phyloP scores from a whole-genome alignment of 2,888 invertebrate genomes.

The Melinaea menophilus region DNA sequence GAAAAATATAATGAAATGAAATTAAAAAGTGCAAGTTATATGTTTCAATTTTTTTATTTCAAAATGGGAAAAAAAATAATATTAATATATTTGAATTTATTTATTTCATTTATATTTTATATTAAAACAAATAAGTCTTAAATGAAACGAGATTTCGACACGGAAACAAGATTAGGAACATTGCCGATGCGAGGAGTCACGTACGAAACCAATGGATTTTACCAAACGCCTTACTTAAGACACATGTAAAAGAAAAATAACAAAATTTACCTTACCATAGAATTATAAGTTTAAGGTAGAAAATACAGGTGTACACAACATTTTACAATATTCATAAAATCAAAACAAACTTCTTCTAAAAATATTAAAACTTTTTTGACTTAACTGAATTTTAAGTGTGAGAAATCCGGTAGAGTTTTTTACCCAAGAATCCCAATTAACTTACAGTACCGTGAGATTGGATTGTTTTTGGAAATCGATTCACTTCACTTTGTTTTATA shows the following conservation, averaged over 20 bases:
- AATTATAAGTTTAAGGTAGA: conserved; percentile 9
- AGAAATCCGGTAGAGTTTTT: conserved; percentile 10
- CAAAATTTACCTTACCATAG: neutral
- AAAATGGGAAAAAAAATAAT: too few species aligned
- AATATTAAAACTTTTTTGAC: too few species aligned
- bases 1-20: too few species aligned
- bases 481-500: conserved; percentile 5
- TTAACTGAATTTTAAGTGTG: too few species aligned
- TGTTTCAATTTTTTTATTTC: too few species aligned
- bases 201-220: conserved; percentile 56
- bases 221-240: conserved; percentile 43
- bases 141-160: conserved; percentile 17
- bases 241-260: neutral
- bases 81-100: neutral
- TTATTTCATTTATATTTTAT: neutral
- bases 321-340: too few species aligned
- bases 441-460: conserved; percentile 20
- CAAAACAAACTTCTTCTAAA: too few species aligned
- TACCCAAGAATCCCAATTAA: conserved; percentile 23
- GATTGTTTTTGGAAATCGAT: conserved; percentile 26
- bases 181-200: conserved; percentile 51
- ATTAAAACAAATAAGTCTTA: conserved; percentile 12
- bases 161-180: conserved; percentile 29
- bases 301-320: too few species aligned
- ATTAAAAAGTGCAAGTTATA: too few species aligned